Percentiles rank a stretch among this genome's conserved stretches.
Conservation (phyloP, 2,797 vertebrate species). For the Periparus ater region DNA sequence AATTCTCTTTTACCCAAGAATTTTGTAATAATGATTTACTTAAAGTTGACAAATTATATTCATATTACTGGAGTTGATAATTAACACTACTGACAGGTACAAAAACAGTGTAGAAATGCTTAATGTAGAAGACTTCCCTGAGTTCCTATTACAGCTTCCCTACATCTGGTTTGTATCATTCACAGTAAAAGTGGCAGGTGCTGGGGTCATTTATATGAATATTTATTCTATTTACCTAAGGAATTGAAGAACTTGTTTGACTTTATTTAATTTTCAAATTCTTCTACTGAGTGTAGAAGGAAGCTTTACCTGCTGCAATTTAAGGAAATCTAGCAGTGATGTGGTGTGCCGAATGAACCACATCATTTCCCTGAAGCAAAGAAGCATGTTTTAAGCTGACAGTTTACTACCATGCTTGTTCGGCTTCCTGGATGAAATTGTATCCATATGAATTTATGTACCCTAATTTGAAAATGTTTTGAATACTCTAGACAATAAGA, state of each 20-base stretch:
- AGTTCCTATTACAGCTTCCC: background rate
- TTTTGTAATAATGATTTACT: background rate
- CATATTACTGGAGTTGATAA: background rate
- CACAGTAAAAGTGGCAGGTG: background rate
- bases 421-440: background rate
- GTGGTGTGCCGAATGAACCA: background rate
- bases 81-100: background rate
- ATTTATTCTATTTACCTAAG: background rate
- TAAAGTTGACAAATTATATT: background rate
- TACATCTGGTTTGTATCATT: background rate
- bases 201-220: background rate
- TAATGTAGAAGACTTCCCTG: background rate
- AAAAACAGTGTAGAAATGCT: background rate
- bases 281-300: background rate
- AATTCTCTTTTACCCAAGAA: background rate
- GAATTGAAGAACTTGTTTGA: background rate
- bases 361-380: background rate
- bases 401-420: background rate
- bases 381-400: background rate
- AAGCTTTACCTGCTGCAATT: background rate
- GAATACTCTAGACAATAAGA: background rate
- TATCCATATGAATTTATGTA: background rate
- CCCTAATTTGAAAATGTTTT: background rate
- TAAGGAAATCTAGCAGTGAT: background rate
- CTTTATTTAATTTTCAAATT: background rate